phyloP scores from a whole-genome alignment of 2,797 vertebrate genomes.

The Hydrophis major region DNA sequence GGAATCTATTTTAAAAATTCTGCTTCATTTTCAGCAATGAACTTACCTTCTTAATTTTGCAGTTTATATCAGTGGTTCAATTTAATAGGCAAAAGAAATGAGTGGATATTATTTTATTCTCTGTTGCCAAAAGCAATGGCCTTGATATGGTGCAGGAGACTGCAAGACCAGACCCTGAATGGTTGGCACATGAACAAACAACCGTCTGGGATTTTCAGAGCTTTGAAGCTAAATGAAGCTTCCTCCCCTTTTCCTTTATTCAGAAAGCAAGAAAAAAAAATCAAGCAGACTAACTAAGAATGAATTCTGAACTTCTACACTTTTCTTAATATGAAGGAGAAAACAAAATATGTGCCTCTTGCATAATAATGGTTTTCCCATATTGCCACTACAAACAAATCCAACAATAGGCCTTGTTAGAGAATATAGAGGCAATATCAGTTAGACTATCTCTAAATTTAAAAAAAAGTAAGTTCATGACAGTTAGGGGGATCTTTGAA shows the following conservation, averaged over 20 bases:
- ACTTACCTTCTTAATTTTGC: not conserved
- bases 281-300: not conserved
- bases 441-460: not conserved
- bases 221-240: not conserved
- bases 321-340: not conserved
- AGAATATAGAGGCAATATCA: not conserved
- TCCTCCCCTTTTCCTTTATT: not conserved
- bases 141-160: not conserved
- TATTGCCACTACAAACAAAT: not conserved
- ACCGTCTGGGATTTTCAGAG: not conserved
- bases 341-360: not conserved
- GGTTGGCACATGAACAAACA: not conserved
- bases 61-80: not conserved
- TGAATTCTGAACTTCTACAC: not conserved
- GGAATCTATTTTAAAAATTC: not conserved
- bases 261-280: not conserved
- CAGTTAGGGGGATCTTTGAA: not conserved
- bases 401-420: not conserved
- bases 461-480: not conserved
- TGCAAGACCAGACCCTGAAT: not conserved
- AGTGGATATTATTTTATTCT: slow-evolving; percentile 33
- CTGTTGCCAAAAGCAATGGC: slow-evolving; percentile 67
- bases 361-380: not conserved
- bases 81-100: not conserved
- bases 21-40: not conserved